Percentiles rank a stretch among this genome's conserved stretches.
Evolutionary conservation across 2,888 invertebrate genomes (phyloP).

Genomic region (Charanyca ferruginea): DNA sequence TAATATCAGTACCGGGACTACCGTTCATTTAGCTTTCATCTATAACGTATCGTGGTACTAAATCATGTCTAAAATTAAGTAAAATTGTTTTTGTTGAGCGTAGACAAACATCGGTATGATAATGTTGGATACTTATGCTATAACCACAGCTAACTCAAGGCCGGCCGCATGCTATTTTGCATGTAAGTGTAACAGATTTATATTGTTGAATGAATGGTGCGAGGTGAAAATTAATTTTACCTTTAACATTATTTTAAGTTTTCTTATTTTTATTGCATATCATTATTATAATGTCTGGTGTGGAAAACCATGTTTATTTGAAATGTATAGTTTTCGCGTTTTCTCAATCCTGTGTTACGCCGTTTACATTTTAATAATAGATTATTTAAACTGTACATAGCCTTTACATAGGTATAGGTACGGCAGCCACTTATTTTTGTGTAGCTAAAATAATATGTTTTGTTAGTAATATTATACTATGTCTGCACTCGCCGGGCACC

Average conservation of each 20-base stretch:
- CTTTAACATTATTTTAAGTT: no score
- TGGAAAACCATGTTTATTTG: conserved; percentile 8
- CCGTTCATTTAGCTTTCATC: conserved; percentile 23
- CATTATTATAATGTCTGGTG: no score
- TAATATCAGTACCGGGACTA: conserved; percentile 22
- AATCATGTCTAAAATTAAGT: conserved; percentile 41
- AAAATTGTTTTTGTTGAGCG: conserved; percentile 41
- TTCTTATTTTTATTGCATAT: no score
- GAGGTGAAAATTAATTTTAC: conserved; percentile 22
- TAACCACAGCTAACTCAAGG: conserved; percentile 55
- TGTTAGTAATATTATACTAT: conserved; percentile 4
- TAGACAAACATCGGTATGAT: conserved; percentile 50
- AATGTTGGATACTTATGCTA: conserved; percentile 45
- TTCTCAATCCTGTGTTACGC: not conserved
- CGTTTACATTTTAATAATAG: conserved; percentile 9
- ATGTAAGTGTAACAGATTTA: conserved; percentile 37
- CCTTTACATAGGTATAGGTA: not conserved
- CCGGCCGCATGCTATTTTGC: conserved; percentile 28
- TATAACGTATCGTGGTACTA: conserved; percentile 7
- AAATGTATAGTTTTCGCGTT: conserved; percentile 15
- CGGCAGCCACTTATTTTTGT: not conserved
- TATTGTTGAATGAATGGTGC: conserved; percentile 24
- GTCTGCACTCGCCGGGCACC: conserved; percentile 17
- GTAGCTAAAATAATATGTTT: not conserved
- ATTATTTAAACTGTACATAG: not conserved